Base-by-base conservation (phyloP, 2,888 invertebrate species). In the Leucania comma region DNA sequence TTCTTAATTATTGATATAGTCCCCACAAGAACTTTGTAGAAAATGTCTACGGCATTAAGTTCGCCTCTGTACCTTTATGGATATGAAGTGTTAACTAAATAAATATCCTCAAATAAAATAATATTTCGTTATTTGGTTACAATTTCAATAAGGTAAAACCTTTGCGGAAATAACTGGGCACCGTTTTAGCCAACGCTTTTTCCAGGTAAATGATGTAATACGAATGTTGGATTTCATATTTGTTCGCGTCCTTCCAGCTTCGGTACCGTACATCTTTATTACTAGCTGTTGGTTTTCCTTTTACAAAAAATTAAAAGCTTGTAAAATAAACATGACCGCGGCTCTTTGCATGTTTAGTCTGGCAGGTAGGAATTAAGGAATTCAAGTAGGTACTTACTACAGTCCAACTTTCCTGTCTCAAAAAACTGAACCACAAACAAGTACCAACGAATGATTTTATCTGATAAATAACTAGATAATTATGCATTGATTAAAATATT, bases 271-370 rank as follows among this genome's bases (percentile, higher is more conserved):
- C 42, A 38, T 66, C 10, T 26, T 46, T 29, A 20, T 26, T 24
- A 22, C 20, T 12, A 22, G 2, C 12, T 35, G 24, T 22, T 35
- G 14, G 14, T 48, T 54, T 35, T 17, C n/a, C 10, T 3, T 60
- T 9, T n/a, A 50, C 5, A 48, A 26, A 68, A 26, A 54, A 50
- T 29, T 6, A 42, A 67, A 72, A 48, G 0, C 26, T 24, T 48
- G 0, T 22, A 46, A 24, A 56, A 54, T 63, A 54, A 57, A 38
- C 26, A 77, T 12, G 14, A 53, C 9, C 20, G n/a, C n/a, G 17
- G 42, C 20, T 42, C 20, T 17, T n/a, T 60, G 12, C 8, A 51
- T 60, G 60, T 57, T 72, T 78, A 78, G 56, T 60, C 71, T 69
- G 46, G 38, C 14, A 56, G 22, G 22, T 29, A 38, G 1, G 12